Evolutionary conservation across 1,140 invertebrate genomes (phyloP), one percentile per base, ranked within the genome.

Genomic region (Drosophila rufa): DNA sequence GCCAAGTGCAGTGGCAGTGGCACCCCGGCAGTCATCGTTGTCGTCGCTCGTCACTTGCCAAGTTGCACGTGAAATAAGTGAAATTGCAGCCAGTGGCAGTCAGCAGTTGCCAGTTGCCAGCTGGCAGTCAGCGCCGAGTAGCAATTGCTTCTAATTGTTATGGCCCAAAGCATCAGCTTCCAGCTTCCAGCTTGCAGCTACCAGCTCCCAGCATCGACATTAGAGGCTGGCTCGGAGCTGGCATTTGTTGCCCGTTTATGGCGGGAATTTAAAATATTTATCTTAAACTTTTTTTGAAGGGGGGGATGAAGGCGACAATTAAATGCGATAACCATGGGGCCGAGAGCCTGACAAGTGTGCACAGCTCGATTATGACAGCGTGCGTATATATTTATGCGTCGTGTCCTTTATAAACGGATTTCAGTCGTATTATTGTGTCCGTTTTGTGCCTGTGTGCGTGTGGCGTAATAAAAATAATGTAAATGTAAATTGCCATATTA

Each of bases 401-500:
- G 43, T 43, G 14, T 58, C 27, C 45, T 68, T 66, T 66, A 75
- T 78, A 60, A 53, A 74, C 73, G 71, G 68, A 76, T 81, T 79
- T 83, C 50, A 51, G 33, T 57, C 58, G 33, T 19, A 57, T 51
- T 73, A 59, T 68, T 53, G 30, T 43, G 53, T 60, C 11, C 33
- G 15, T n/a, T 50, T 36, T 62, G 22, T n/a, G 27, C 3, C 6
- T 48, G 36, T 30, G 14, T 25, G 67, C 11, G 56, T 57, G 45
- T 30, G 66, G 66, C 55, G 58, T 55, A 79, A 79, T 90, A 85
- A 89, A 89, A 89, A 81, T 89, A 89, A 89, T 89, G 81, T 90
- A 80, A 84, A 89, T 84, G 84, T 89, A 90, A 89, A 89, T 89
- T 90, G 85, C 74, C 85, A 82, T 90, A 89, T 90, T 89, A 89